These are phyloP conservation scores for Anadara kagoshimensis DNA, from an alignment of 1,140 invertebrate species.

Conservation along the genomic window DNA sequence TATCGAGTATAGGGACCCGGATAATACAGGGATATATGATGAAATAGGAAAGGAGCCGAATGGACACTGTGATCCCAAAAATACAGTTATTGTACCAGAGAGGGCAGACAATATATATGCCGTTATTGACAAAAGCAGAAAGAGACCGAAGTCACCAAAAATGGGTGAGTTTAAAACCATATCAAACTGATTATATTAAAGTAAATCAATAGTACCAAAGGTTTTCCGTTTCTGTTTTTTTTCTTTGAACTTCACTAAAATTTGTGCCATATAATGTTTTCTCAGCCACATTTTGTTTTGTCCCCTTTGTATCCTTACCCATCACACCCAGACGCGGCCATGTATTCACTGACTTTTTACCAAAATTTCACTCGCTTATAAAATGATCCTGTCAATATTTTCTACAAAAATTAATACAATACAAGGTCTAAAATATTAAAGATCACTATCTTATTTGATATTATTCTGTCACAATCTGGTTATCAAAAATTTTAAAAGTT, in stretches of 20 bases:
- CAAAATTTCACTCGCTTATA: no score
- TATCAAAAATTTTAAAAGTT: neutral
- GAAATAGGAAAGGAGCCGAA: conserved; percentile 26
- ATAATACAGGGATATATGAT: conserved; percentile 23
- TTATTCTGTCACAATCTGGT: neutral
- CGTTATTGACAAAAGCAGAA: conserved; percentile 15
- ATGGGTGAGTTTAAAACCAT: neutral
- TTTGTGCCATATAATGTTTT: no score
- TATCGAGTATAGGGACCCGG: neutral
- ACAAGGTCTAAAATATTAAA: no score
- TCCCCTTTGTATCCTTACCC: no score
- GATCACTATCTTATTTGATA: no score
- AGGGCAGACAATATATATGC: conserved; percentile 27
- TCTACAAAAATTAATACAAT: no score
- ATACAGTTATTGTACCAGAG: conserved; percentile 1
- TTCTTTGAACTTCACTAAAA: no score
- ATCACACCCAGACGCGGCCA: no score
- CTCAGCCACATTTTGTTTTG: no score
- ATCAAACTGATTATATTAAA: no score
- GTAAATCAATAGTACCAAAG: neutral
- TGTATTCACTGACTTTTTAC: no score
- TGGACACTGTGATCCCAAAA: neutral
- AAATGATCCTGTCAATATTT: no score
- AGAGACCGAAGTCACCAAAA: neutral
- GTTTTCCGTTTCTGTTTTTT: neutral